phyloP scores from a whole-genome alignment of 2,113 vertebrate species.

The Cynocephalus volans region DNA sequence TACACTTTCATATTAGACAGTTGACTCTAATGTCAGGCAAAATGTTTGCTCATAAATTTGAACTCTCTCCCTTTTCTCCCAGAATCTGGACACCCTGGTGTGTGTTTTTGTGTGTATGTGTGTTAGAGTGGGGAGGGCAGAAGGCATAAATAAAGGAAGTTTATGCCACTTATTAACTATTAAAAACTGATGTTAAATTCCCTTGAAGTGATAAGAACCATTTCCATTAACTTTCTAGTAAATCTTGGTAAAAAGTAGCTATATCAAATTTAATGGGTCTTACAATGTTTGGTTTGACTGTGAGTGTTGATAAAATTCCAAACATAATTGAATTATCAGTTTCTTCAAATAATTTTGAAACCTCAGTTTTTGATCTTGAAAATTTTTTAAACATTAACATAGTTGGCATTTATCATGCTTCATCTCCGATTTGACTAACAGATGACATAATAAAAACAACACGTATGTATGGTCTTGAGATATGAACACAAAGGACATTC shows the following conservation, averaged over 20 bases:
- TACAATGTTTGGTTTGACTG: neutral
- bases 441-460: neutral
- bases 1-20: neutral
- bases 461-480: neutral
- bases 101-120: neutral
- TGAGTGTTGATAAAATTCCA: neutral
- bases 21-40: neutral
- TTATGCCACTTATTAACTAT: neutral
- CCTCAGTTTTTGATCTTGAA: neutral
- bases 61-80: neutral
- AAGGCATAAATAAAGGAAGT: neutral
- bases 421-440: neutral
- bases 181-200: slow-evolving; percentile 52
- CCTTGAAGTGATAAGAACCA: neutral
- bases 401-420: neutral
- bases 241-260: slow-evolving; percentile 19
- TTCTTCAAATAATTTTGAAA: slow-evolving; percentile 53
- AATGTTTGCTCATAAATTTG: neutral
- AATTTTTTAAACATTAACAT: slow-evolving; percentile 23
- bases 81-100: neutral
- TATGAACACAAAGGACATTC: neutral
- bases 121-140: neutral
- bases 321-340: neutral
- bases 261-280: slow-evolving; percentile 11
- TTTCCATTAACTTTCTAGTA: neutral